These are phyloP conservation scores for human (Homo sapiens) DNA, from an alignment of 2,113 vertebrate genomes.

Conservation along the genomic window GRCh38 chr12:85381501-85382000, in stretches of 20 bases:
- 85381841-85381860: not conserved
- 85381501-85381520: not conserved
- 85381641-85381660: not conserved
- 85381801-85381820: not conserved
- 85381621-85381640: not conserved
- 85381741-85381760: not conserved
- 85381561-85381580: not conserved
- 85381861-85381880: not conserved
- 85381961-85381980: not conserved
- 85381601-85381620: not conserved
- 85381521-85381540: not conserved
- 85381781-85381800: not conserved
- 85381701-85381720: not conserved
- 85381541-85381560: not conserved
- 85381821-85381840: not conserved
- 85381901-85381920: not conserved
- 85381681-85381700: not conserved
- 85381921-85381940: not conserved
- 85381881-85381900: not conserved
- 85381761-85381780: not conserved
- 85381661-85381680: not conserved
- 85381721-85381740: not conserved
- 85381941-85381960: not conserved
- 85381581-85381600: not conserved
- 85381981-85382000: not conserved